Evolutionary conservation across 2,888 invertebrate genomes (phyloP).

Genomic region (Cerceris rybyensis): DNA sequence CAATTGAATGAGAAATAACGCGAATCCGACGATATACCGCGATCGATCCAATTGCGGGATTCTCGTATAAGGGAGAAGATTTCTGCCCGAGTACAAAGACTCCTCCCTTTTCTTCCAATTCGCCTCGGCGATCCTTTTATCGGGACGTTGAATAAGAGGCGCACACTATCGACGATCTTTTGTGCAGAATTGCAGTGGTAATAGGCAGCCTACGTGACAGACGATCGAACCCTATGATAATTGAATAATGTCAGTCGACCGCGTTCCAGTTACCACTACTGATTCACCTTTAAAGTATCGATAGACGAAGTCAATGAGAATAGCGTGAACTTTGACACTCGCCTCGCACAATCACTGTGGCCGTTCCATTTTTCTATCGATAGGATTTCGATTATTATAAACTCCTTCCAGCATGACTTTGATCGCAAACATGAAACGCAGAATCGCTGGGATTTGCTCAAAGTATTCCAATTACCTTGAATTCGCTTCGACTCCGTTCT

Average conservation of each 20-base stretch:
- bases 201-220: constrained; percentile 24
- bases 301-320: too few relatives aligned
- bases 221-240: constrained; percentile 22
- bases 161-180: constrained; percentile 30
- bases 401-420: too few relatives aligned
- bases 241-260: constrained; percentile 14
- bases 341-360: too few relatives aligned
- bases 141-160: constrained; percentile 23
- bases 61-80: constrained; percentile 14
- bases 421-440: too few relatives aligned
- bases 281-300: not conserved
- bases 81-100: constrained; percentile 8
- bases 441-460: too few relatives aligned
- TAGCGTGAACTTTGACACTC: too few relatives aligned
- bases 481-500: too few relatives aligned
- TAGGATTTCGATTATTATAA: too few relatives aligned
- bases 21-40: constrained; percentile 25
- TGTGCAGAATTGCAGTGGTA: constrained; percentile 17
- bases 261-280: not conserved
- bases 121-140: constrained; percentile 31
- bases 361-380: too few relatives aligned
- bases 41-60: too few relatives aligned
- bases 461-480: too few relatives aligned
- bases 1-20: constrained; percentile 38
- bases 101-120: constrained; percentile 8